Evolutionary conservation across 2,113 vertebrate species (phyloP), one percentile per base, ranked within the genome.

Genomic region (Ariopsis seemanni): DNA sequence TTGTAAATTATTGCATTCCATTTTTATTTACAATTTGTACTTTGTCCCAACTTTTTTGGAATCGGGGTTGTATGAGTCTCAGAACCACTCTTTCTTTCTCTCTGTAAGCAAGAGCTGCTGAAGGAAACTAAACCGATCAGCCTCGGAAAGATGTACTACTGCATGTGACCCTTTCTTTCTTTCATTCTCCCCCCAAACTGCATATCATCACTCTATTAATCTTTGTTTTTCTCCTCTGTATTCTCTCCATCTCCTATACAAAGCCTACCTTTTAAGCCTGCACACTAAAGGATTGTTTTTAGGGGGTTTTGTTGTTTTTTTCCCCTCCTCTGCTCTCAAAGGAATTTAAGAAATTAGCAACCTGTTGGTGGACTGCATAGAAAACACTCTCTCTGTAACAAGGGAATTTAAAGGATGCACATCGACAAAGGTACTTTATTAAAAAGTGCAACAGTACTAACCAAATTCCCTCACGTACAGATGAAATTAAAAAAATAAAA

Each of bases 341-440:
- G 7, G 57, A 58, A 82, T 12, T 62, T 9, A 60, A 62, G 58
- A 62, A 82, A 82, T 62, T 25, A 60, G 80, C 80, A 82, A 82
- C 57, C 30, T 82, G 80, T 22, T 82, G 34, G 22, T 12, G 74
- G 30, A 25, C 8, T 7, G 34, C 34, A 34, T 34, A 34, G 34
- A 34, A 2, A 74, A 10, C 34, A 20, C 8, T 48, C 18, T n/a
- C 53, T n/a, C 50, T 53, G 22, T 15, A 77, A 53, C 75, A 7
- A 53, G 75, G 50, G 75, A 53, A 53, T 78, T 53, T n/a, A n/a
- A 12, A n/a, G 1, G 42, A 50, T 75, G 0, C 25, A 25, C 4
- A 3, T 27, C 11, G 25, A 55, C 50, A 53, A 53, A 14, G 25
- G 75, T 53, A 14, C 8, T 25, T 52, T 12, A n/a, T 52, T 77